Conservation (phyloP, 2,797 vertebrate genomes). For the Crypturellus tataupa region DNA sequence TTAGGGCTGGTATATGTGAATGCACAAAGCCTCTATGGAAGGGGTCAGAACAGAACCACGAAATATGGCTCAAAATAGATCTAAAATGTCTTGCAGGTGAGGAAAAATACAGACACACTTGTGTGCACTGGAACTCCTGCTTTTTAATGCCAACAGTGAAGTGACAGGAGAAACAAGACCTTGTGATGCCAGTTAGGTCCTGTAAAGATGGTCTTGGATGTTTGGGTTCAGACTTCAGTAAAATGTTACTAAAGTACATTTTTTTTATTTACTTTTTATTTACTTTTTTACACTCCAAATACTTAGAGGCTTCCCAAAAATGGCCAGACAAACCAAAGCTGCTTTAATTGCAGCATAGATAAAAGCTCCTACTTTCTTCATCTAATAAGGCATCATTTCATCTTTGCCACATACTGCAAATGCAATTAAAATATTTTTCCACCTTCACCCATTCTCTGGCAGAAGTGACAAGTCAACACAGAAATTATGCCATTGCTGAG, state of each 20-base stretch:
- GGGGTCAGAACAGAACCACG: background rate
- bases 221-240: background rate
- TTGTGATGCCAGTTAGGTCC: background rate
- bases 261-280: background rate
- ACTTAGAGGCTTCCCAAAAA: background rate
- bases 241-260: background rate
- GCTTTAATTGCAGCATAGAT: background rate
- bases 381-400: background rate
- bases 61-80: background rate
- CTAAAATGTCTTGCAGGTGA: background rate
- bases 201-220: background rate
- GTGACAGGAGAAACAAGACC: background rate
- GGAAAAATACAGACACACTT: background rate
- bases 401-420: conserved; percentile 12
- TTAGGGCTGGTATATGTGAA: background rate
- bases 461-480: conserved; percentile 30
- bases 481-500: background rate
- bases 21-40: accelerated
- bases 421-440: conserved; percentile 48
- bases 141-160: background rate
- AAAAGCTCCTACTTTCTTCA: background rate
- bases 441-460: background rate
- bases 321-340: background rate
- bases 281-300: background rate
- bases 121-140: background rate